Base-by-base conservation (phyloP, 2,113 vertebrate genomes). In the Nesoenas mayeri region DNA sequence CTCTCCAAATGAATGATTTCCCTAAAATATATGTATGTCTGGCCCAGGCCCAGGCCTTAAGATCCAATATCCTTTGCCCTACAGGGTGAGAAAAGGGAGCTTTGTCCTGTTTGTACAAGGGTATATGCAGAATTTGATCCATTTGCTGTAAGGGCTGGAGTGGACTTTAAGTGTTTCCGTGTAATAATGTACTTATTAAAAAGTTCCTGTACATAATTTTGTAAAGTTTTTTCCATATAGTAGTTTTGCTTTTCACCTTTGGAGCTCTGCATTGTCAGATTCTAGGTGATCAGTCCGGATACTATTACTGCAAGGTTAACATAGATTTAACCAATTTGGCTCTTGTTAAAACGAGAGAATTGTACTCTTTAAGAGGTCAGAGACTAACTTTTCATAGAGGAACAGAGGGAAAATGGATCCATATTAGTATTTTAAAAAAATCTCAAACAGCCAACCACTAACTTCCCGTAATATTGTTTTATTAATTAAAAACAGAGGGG, bases 1-100 rank as follows among this genome's bases (percentile, higher is more conserved):
- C 60, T 89, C 61, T 92, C 65, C 66, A 97, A 97, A 97, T 97
- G 96, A 96, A 96, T 95, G 38, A 81, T 95, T 97, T 97, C 95
- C 94, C 83, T 91, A 96, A 95, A 89, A 94, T 91, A 95, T 91
- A 72, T 85, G 47, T 92, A 51, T 29, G 42, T 71, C 61, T 96
- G 95, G 93, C 85, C 17, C 61, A 81, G 77, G 25, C 34, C 73
- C 86, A 97, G 38, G 62, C 73, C 89, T 92, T 92, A 91, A 81
- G 73, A 93, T 91, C 40, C 66, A 96, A 96, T 93, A 97, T 92
- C 80, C 95, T 93, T 92, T 96, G 91, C 91, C 91, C 87, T 93
- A 95, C 57, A 95, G 93, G 87, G 95, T 95, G 93, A 91, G 95
- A 97, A 95, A 96, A 93, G 70, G 80, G 61, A 92, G 73, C 84